Base-by-base conservation (phyloP, 2,113 vertebrate species). In the Forbesichthys papilliferus region DNA sequence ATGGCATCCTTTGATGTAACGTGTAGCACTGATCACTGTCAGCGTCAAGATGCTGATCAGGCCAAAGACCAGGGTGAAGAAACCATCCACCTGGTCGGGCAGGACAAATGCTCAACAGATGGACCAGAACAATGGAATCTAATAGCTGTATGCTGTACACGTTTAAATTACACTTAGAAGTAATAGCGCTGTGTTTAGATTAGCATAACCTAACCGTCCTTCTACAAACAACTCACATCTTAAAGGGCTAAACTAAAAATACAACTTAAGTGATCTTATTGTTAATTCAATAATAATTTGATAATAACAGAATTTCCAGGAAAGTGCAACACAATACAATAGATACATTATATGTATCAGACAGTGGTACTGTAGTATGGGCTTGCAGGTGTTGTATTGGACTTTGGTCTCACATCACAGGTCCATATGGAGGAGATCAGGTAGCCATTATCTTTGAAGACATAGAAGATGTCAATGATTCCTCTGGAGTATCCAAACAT, bases 41-140 rank as follows among this genome's bases (percentile, higher is more conserved):
- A 95, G 88, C 0, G 94, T 95, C 74, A 94, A 93, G 88, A 96
- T 95, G 86, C 94, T 95, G 69, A 91, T 91, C 73, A 96, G 90
- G 51, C 94, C 95, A 51, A 94, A 95, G 2, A 95, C 73, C 48
- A 96, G 87, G 0, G 95, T 95, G 71, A 96, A 86, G 87, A 95
- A 96, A 0, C 95, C 94, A 78, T 95, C 94, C 69, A 96, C 72
- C 95, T 96, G 86, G 5, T 88, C 68, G n/a, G 65, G n/a, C 13
- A 53, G 57, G 13, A 48, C 14, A 56, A 6, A 56, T 9, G n/a
- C 9, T 56, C 54, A 56, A 14, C 54, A 56, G n/a, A 16, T 1
- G 9, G 16, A 56, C 54, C 52, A 52, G 11, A 13, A 52, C 36
- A 42, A 42, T 6, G 6, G 4, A 42, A 42, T 42, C 4, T 42